Evolutionary conservation across 2,113 vertebrate genomes (phyloP), one percentile per base, ranked within the genome.

Genomic region (Piaya cayana): DNA sequence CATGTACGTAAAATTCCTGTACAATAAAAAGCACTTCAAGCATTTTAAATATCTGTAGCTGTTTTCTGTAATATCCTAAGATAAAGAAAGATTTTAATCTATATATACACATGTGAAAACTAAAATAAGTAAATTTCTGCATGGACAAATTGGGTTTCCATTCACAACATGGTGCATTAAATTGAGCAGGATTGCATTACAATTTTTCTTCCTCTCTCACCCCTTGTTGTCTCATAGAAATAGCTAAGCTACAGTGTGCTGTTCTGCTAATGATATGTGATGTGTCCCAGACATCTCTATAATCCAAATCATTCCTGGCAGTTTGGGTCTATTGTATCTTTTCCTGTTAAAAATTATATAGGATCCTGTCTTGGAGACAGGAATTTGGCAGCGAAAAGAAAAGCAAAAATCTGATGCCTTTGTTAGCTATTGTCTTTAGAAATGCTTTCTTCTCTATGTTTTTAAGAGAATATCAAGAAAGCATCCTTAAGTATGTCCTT

Each of bases 381-480:
- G 15, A 42, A 50, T 55, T 49, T 1, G 2, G 13, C 7, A 36
- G 12, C 62, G 30, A 27, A 82, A 90, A 81, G 16, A 27, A 52
- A 83, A 8, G 14, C 9, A 43, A 62, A 26, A 63, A 77, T 75
- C 8, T 50, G 34, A 32, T 37, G 25, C 11, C 2, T 5, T 36
- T 77, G 75, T 76, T 21, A 42, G 7, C 5, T 64, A 2, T 64
- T 52, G 12, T 52, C 21, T 52, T 52, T 26, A 26, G 26, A 52
- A 52, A 27, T 15, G 26, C 50, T 52, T 53, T 55, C 16, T 63
- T 71, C 15, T 34, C 1, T 29, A 36, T 0, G 0, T 26, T 65
- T 76, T 7, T 21, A 77, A 19, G 50, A 5, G 29, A 86, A 12
- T 49, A 52, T 49, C 12, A 36, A 25, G 21, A 85, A 72, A 58